Evolutionary conservation across 2,797 vertebrate genomes (phyloP), one percentile per base, ranked within the genome.

Genomic region (Sarcophilus harrisii): DNA sequence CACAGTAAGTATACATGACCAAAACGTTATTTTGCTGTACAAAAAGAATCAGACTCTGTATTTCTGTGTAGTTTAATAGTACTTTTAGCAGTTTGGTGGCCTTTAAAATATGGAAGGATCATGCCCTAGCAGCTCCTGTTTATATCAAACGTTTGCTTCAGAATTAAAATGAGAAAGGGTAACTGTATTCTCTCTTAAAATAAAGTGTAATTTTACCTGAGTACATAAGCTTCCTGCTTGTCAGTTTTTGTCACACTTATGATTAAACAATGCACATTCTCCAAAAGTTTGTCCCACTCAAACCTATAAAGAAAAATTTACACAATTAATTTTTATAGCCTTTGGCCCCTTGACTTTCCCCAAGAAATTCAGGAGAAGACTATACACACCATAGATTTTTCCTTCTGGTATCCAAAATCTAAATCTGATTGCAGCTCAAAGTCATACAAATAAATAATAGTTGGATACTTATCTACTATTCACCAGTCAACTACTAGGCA

Each of bases 141-240:
- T 87, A 81, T 24, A 24, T 81, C 1, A 2, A 16, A 73, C 0
- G 21, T 21, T 8, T 81, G 2, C 38, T 87, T 87, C 73, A 96
- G 32, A 59, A 90, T 0, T 89, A 95, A 96, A 58, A 90, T 16
- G 21, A 14, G 81, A 66, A 90, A 8, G 32, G 2, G 2, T 81
- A 87, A 92, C 27, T 57, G 58, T 32, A 32, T 94, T 92, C 58
- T 91, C 91, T 13, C 45, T n/a, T n/a, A 54, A 54, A 45, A 81
- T 81, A 27, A 81, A 45, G 38, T 81, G 62, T 38, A 89, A 92
- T 87, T 58, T 99, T 98, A 99, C 99, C 99, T 99, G 99, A 99
- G 99, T 99, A 99, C 99, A 99, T 99, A 99, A 99, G 99, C 99
- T 99, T 99, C 99, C 99, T 99, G 99, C 99, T 99, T 99, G 99